Evolutionary conservation across 1,140 invertebrate species (phyloP), one percentile per base, ranked within the genome.

Genomic region (Thaumetopoea pityocampa): DNA sequence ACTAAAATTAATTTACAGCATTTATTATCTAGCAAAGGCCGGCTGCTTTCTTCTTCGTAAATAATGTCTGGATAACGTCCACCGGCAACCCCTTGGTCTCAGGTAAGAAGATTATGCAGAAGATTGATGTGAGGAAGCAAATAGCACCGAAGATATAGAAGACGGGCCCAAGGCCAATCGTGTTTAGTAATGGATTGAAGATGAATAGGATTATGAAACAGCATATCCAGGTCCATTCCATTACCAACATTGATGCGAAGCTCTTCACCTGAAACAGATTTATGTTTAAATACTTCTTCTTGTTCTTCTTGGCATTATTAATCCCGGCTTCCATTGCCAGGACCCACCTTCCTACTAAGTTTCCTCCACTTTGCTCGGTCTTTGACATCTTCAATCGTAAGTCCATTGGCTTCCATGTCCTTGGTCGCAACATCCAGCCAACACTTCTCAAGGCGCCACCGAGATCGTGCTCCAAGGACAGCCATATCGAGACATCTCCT

Each of bases 11-110:
- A n/a, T 1, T 20, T 20, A 20, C 19, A 20, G 5, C 10, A 11
- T 14, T 28, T 14, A 9, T 5, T 12, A 28, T 12, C 4, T 10
- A 28, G 14, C 10, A 24, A n/a, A 5, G 11, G 7, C 15, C 20
- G 9, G 27, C 7, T 9, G 15, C 7, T 35, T 22, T 27, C 22
- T 28, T 52, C 11, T 49, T 46, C 2, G 19, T 8, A 15, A 61
- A 61, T n/a, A 38, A 15, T 6, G 20, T 1, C 29, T 66, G 62
- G 1, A 92, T 90, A 42, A 91, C 89, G 10, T 91, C 74, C 4
- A 91, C 62, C 2, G 76, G 81, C 47, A 87, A 86, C 0, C 89
- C 89, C 52, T 90, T 92, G 0, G 92, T 93, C 65, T 93, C 92
- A 0, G 91, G 92, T 2, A 93, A 78, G 33, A 86, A 72, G 9